phyloP scores from a whole-genome alignment of 2,888 invertebrate species.

The Microctonus aethiopoides region DNA sequence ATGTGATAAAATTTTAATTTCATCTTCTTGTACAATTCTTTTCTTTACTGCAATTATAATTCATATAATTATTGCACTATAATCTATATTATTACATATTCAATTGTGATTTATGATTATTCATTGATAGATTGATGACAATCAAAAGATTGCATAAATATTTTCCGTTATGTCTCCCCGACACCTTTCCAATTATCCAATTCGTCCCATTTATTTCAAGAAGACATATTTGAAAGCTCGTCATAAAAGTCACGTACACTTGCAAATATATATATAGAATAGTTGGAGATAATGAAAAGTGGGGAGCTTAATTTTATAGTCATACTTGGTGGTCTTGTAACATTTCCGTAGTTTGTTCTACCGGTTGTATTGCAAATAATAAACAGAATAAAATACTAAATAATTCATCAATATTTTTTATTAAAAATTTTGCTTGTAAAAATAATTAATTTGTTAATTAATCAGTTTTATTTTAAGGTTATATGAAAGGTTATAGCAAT shows the following conservation, averaged over 20 bases:
- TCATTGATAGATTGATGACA: neutral
- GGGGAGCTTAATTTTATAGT: neutral
- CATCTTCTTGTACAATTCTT: too few relatives aligned
- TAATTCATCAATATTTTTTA: too few relatives aligned
- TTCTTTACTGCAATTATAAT: neutral
- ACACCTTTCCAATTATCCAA: conserved; percentile 42
- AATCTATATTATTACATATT: neutral
- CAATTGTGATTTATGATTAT: neutral
- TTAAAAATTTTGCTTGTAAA: too few relatives aligned
- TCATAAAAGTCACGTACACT: neutral
- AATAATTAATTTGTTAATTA: too few relatives aligned
- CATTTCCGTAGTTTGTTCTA: neutral
- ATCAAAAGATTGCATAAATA: neutral
- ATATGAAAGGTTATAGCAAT: too few relatives aligned
- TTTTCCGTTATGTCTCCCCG: neutral
- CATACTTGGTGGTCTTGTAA: neutral
- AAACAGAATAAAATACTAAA: neutral
- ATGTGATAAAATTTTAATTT: neutral
- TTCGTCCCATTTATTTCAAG: conserved; percentile 46
- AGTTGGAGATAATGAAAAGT: neutral
- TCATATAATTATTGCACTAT: neutral
- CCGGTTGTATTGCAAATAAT: neutral
- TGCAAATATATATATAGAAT: neutral
- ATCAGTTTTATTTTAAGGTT: too few relatives aligned
- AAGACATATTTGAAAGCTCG: conserved; percentile 44